phyloP scores from a whole-genome alignment of 1,140 invertebrate species.

The Neodiprion fabricii region DNA sequence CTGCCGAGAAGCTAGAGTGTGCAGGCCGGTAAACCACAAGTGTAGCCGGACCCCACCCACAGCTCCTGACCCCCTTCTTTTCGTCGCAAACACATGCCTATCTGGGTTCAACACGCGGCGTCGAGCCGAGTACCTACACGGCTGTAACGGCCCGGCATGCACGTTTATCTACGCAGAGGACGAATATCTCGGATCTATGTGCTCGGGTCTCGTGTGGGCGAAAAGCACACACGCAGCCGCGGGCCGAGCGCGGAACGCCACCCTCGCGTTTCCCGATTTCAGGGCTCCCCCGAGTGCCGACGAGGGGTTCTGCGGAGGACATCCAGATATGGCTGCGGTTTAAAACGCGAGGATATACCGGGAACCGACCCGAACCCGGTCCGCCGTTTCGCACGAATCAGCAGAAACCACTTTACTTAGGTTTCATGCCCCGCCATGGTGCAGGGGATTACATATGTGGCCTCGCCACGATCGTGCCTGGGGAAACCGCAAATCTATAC shows the following conservation, averaged over 20 bases:
- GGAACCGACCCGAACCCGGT: slow-evolving; percentile 3
- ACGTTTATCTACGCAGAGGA: background rate
- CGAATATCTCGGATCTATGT: slow-evolving; percentile 4
- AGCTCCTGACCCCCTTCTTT: no score
- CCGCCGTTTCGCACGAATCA: slow-evolving; percentile 47
- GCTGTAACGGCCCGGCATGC: no score
- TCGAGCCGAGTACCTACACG: no score
- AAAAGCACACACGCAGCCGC: no score
- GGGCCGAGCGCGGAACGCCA: background rate
- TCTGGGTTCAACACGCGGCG: no score
- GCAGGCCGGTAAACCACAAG: background rate
- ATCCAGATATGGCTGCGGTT: slow-evolving; percentile 58
- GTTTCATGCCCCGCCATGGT: background rate
- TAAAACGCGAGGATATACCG: slow-evolving; percentile 43
- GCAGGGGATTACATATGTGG: background rate
- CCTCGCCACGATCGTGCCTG: background rate
- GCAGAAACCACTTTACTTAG: slow-evolving; percentile 35
- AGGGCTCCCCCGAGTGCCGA: slow-evolving; percentile 6
- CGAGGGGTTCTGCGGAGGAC: slow-evolving; percentile 1
- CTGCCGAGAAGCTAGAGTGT: background rate
- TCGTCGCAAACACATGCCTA: no score
- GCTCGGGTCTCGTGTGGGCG: no score
- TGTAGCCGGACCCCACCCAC: background rate
- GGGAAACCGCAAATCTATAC: background rate
- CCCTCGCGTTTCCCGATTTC: slow-evolving; percentile 3